Evolutionary conservation across 2,888 invertebrate genomes (phyloP).

Genomic region (Morpho helenor): DNA sequence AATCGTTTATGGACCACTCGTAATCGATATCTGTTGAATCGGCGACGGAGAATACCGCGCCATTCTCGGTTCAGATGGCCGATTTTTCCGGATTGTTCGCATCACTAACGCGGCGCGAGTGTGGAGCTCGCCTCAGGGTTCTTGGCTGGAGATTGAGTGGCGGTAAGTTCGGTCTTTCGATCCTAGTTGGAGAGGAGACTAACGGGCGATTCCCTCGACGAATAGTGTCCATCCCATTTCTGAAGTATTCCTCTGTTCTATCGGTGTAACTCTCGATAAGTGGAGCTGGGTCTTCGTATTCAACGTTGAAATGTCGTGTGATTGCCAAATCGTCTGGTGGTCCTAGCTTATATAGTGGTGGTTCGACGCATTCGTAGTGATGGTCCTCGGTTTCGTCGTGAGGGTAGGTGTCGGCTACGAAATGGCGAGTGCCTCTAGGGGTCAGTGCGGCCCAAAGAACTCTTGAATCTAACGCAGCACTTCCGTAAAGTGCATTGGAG

Average conservation of each 20-base stretch:
- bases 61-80: slow-evolving; percentile 75
- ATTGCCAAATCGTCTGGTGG: slow-evolving; percentile 77
- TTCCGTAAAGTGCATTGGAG: slow-evolving; percentile 65
- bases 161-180: slow-evolving; percentile 89
- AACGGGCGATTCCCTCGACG: slow-evolving; percentile 80
- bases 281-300: slow-evolving; percentile 89
- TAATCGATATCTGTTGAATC: slow-evolving; percentile 66
- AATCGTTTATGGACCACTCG: slow-evolving; percentile 60
- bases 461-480: slow-evolving; percentile 81
- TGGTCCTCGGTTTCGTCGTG: slow-evolving; percentile 82
- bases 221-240: slow-evolving; percentile 66
- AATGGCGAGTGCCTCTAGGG: slow-evolving; percentile 89
- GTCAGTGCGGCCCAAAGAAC: slow-evolving; percentile 92
- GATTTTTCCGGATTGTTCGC: slow-evolving; percentile 68
- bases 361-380: slow-evolving; percentile 86
- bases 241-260: slow-evolving; percentile 66
- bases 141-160: slow-evolving; percentile 84
- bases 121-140: slow-evolving; percentile 71
- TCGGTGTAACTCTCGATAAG: slow-evolving; percentile 85
- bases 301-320: slow-evolving; percentile 88
- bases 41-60: slow-evolving; percentile 78
- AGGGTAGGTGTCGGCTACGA: slow-evolving; percentile 83
- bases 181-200: slow-evolving; percentile 89
- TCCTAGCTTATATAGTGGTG: slow-evolving; percentile 70
- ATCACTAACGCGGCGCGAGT: slow-evolving; percentile 72